These are phyloP conservation scores for Potamarius usumacintae DNA, from an alignment of 2,113 vertebrate genomes.

Conservation along the genomic window DNA sequence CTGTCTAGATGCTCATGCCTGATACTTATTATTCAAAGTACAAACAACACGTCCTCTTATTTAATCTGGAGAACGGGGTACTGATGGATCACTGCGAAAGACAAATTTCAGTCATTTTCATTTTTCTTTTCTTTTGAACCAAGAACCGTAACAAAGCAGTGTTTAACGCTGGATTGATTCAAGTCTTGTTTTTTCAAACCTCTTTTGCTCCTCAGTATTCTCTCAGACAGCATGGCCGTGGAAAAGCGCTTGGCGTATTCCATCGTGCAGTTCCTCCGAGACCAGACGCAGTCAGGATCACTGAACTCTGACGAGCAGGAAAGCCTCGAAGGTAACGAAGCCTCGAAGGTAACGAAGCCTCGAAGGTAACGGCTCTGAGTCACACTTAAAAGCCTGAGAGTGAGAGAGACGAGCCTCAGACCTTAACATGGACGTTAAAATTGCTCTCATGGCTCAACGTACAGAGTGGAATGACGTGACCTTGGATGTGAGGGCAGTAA, in stretches of 20 bases:
- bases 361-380: constrained; percentile 79
- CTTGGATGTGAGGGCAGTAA: background rate
- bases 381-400: background rate
- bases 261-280: constrained; percentile 93
- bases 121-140: background rate
- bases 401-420: background rate
- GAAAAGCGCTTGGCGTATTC: constrained; percentile 92
- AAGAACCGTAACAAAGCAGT: background rate
- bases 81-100: background rate
- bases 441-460: background rate
- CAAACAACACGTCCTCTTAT: background rate
- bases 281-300: constrained; percentile 87
- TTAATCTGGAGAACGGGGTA: background rate
- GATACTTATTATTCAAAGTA: too few species aligned
- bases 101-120: background rate
- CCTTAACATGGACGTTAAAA: background rate
- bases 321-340: constrained; percentile 94
- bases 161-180: constrained; percentile 41
- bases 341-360: constrained; percentile 92
- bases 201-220: constrained; percentile 40
- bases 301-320: constrained; percentile 95
- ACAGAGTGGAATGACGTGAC: background rate
- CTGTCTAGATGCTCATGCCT: too few species aligned
- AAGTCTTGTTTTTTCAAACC: background rate
- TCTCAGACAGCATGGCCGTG: constrained; percentile 84